Evolutionary conservation across 2,888 invertebrate genomes (phyloP).

Genomic region (Loripinus fragilis): DNA sequence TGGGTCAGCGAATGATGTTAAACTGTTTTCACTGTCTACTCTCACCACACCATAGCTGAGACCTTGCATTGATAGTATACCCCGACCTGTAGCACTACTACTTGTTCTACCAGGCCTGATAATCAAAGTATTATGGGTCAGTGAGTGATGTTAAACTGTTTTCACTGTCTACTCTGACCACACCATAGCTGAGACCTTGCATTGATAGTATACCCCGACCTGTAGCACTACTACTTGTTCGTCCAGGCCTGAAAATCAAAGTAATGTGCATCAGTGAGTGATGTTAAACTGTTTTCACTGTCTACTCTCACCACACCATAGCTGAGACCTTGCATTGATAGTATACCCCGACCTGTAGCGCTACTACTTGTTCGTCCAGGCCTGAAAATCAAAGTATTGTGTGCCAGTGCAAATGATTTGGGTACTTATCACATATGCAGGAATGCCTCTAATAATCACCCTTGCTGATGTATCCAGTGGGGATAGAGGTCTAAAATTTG

Average conservation of each 20-base stretch:
- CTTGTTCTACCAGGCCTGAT: conserved; percentile 91
- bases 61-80: conserved; percentile 98
- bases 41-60: conserved; percentile 98
- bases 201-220: conserved; percentile 98
- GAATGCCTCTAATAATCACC: no score
- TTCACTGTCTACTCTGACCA: conserved; percentile 99
- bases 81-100: conserved; percentile 94
- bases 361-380: conserved; percentile 94
- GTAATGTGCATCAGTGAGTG: no score
- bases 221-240: conserved; percentile 93
- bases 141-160: conserved; percentile 99
- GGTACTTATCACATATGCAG: no score
- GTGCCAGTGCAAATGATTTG: no score
- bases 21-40: conserved; percentile 99
- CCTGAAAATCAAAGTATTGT: conserved; percentile 81
- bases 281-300: conserved; percentile 99
- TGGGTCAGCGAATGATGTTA: conserved; percentile 99
- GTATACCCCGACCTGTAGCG: conserved; percentile 95
- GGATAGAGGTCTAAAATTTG: no score
- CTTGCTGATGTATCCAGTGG: no score
- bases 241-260: conserved; percentile 87
- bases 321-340: conserved; percentile 98
- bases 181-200: conserved; percentile 98
- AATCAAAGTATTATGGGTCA: no score
- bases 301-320: conserved; percentile 99